These are phyloP conservation scores for Thomomys bottae DNA, from an alignment of 2,113 vertebrate species.

Conservation along the genomic window DNA sequence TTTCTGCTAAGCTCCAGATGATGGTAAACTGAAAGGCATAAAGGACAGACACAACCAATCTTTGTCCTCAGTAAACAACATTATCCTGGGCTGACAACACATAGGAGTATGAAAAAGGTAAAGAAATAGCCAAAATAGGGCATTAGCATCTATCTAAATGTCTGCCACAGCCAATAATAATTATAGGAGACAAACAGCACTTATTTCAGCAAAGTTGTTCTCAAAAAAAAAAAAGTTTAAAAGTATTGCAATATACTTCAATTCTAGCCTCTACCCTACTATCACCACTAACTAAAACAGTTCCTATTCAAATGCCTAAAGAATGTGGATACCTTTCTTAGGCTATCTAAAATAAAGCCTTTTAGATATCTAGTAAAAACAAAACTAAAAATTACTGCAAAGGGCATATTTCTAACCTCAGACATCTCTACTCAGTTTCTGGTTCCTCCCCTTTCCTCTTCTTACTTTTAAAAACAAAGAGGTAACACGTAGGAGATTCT, in stretches of 20 bases:
- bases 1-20: background rate
- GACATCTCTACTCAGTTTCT: constrained; percentile 18
- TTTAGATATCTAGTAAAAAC: constrained; percentile 26
- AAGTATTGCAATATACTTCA: constrained; percentile 26
- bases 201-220: background rate
- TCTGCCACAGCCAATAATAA: background rate
- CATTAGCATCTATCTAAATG: background rate
- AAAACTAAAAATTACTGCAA: constrained; percentile 20
- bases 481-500: background rate
- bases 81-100: background rate
- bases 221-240: background rate
- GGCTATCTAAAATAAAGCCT: background rate
- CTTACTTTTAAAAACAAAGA: constrained; percentile 45
- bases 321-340: background rate
- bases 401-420: constrained; percentile 50
- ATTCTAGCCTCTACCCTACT: background rate
- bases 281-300: background rate
- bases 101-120: background rate
- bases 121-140: background rate
- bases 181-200: background rate
- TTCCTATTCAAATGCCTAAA: background rate
- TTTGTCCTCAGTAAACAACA: background rate
- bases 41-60: background rate
- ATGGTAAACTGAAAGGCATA: background rate
- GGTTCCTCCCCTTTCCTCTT: background rate